Percentiles rank a stretch among this genome's conserved stretches.
These are phyloP conservation scores for Pandemis cinnamomeana DNA, from an alignment of 2,888 invertebrate genomes.

Conservation along the genomic window DNA sequence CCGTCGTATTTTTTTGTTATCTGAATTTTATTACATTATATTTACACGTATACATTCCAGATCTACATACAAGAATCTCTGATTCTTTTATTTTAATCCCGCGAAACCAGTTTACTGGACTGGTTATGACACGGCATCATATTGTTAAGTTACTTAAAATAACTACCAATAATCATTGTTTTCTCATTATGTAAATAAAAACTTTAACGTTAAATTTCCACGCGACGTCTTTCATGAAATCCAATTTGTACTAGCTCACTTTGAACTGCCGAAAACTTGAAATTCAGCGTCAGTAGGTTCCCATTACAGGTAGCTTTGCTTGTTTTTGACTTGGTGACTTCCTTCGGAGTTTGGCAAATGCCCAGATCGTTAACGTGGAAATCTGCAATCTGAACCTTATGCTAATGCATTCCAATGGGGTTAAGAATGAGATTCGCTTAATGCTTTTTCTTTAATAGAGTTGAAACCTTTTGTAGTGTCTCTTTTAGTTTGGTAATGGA, in stretches of 20 bases:
- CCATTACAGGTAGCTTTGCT: slow-evolving; percentile 31
- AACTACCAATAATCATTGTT: no score
- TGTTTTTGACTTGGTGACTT: slow-evolving; percentile 29
- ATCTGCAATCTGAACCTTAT: slow-evolving; percentile 19
- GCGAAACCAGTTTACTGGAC: no score
- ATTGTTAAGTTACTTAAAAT: no score
- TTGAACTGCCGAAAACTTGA: slow-evolving; percentile 12
- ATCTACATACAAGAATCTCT: no score
- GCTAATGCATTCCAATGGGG: slow-evolving; percentile 21
- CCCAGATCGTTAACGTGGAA: slow-evolving; percentile 24
- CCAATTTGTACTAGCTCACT: neutral
- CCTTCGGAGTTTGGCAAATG: slow-evolving; percentile 21
- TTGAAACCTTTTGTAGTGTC: slow-evolving; percentile 21
- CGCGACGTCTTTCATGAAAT: neutral
- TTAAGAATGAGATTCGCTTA: neutral
- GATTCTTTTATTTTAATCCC: no score
- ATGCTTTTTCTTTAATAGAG: slow-evolving; percentile 4
- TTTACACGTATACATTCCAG: no score
- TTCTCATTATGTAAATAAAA: no score
- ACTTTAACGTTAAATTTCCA: slow-evolving; percentile 2
- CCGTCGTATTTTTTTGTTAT: no score
- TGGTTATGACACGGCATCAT: no score
- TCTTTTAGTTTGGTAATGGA: slow-evolving; percentile 23
- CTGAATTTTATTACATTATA: no score
- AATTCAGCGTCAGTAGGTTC: slow-evolving; percentile 4